These are phyloP conservation scores for Enteromius mattozi DNA, from an alignment of 2,797 vertebrate genomes.

Conservation along the genomic window DNA sequence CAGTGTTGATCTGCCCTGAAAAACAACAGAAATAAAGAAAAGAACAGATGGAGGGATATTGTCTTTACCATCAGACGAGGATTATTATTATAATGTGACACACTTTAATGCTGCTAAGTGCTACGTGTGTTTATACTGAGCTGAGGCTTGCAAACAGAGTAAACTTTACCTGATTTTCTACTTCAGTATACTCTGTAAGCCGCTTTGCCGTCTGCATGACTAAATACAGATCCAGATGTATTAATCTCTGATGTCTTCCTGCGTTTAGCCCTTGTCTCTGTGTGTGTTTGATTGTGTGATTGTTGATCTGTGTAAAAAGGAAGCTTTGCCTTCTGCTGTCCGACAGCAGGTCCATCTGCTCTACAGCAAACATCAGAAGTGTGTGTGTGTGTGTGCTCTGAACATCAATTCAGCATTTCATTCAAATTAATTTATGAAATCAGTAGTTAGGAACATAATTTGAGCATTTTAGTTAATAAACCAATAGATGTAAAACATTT, in stretches of 20 bases:
- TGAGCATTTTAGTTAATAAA: too few relatives aligned
- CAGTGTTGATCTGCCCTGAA: constrained; percentile 1
- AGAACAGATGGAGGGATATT: constrained; percentile 22
- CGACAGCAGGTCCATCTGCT: not conserved
- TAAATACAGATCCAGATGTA: constrained; percentile 7
- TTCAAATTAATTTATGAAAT: too few relatives aligned
- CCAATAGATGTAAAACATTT: too few relatives aligned
- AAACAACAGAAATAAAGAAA: constrained; percentile 7
- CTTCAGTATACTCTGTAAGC: not conserved
- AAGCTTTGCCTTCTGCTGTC: not conserved
- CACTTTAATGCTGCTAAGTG: not conserved
- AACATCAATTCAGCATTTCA: not conserved
- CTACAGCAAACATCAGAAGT: not conserved
- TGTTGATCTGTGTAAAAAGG: not conserved
- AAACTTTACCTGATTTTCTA: not conserved
- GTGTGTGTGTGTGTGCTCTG: not conserved
- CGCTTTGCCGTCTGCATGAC: not conserved
- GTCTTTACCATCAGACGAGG: not conserved
- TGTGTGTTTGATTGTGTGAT: not conserved
- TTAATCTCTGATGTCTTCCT: not conserved
- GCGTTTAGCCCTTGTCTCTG: not conserved
- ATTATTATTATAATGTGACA: not conserved
- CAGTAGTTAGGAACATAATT: too few relatives aligned
- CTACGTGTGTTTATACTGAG: not conserved
- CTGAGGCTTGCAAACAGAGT: not conserved